Base-by-base conservation (phyloP, 2,888 invertebrate species). In the Aquatica leii region DNA sequence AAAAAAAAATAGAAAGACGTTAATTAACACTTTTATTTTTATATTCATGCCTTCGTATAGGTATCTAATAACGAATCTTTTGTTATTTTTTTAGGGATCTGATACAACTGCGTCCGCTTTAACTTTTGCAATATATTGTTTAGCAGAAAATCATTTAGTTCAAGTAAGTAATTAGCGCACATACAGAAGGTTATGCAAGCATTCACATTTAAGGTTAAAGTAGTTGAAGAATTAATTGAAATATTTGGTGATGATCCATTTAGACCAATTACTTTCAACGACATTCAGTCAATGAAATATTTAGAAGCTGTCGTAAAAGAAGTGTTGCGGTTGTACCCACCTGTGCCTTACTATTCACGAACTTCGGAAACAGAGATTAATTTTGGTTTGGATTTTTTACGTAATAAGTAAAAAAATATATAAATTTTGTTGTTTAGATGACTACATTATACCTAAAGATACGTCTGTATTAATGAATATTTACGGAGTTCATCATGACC, bases 281-380 rank as follows among this genome's bases (percentile, higher is more conserved):
- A 85, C 56, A 67, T 85, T 5, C 75, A 80, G 51, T 79, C 84
- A 68, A 84, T 86, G 85, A 84, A 83, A 71, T 85, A 85, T 71
- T 78, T 86, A 67, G 85, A 85, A 51, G 67, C 80, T 31, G 84
- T 84, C 0, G 82, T 86, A 37, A 86, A 83, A 65, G 86, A 86
- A 71, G 75, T 82, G 0, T 76, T 85, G 40, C 74, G 86, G 6
- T 59, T 86, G 6, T 85, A 79, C 66, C 84, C 86, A 0, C 79
- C 84, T 0, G 86, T 84, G 0, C 85, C 86, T 0, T 54, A 84
- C 0, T 82, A 83, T 59, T 81, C 80, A 1, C 78, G 86, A 67
- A 66, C 74, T 41, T 72, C 83, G 0, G 75, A 74, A 1, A 79
- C 82, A 67, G 84, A 85, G 41, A 74, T 76, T 11, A 66, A 74